phyloP scores from a whole-genome alignment of 2,888 invertebrate species.

The Lamellibrachia satsuma region DNA sequence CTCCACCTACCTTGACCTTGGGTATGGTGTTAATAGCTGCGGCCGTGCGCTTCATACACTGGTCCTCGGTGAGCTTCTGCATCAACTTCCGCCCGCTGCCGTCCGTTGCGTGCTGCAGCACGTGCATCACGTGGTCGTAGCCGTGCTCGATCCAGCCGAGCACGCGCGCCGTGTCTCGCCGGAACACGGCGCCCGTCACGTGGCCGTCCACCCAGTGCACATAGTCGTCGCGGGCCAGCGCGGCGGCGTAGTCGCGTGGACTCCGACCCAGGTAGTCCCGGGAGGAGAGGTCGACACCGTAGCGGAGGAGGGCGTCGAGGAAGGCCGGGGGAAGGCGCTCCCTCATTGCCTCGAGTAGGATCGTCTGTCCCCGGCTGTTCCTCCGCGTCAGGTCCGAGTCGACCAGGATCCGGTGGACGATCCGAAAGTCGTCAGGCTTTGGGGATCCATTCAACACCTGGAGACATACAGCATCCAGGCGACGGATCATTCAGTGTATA shows the following conservation, averaged over 20 bases:
- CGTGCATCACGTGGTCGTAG: conserved; percentile 25
- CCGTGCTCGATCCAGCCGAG: conserved; percentile 19
- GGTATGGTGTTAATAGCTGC: conserved; percentile 27
- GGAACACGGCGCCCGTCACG: conserved; percentile 25
- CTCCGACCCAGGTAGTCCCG: conserved; percentile 33
- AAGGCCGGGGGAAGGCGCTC: conserved; percentile 44
- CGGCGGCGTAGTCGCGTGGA: conserved; percentile 31
- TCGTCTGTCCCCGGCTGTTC: conserved; percentile 51
- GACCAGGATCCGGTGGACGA: conserved; percentile 49
- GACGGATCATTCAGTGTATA: neutral
- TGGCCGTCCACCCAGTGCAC: conserved; percentile 30
- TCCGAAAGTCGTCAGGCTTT: conserved; percentile 49
- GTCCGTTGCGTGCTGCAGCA: neutral
- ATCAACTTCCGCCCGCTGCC: neutral
- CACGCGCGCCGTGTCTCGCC: conserved; percentile 27
- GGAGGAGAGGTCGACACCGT: conserved; percentile 26
- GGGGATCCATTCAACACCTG: conserved; percentile 50
- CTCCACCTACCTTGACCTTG: conserved; percentile 25
- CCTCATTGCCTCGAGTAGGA: conserved; percentile 50
- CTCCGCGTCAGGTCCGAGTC: conserved; percentile 49
- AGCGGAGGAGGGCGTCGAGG: conserved; percentile 25
- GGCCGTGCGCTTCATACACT: conserved; percentile 22
- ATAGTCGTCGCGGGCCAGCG: conserved; percentile 21
- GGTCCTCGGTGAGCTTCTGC: conserved; percentile 9
- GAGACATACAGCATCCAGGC: neutral